Conservation (phyloP, 2,888 invertebrate genomes). For the Chymomyza caudatula region DNA sequence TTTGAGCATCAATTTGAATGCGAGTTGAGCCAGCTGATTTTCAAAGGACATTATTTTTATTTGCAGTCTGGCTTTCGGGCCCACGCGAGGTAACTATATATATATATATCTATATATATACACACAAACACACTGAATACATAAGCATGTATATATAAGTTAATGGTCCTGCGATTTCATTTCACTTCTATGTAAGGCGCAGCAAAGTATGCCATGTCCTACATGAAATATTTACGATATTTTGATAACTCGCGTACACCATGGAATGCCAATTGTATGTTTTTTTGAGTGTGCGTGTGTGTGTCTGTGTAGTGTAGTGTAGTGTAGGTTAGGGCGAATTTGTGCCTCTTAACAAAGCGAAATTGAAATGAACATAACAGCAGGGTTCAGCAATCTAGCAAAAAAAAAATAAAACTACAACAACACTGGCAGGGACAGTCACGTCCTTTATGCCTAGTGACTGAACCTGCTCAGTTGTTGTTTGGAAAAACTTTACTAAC, state of each 20-base stretch:
- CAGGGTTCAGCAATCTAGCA: neutral
- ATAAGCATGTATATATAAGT: neutral
- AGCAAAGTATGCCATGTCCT: conserved; percentile 31
- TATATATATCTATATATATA: neutral
- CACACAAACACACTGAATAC: neutral
- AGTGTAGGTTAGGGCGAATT: conserved; percentile 42
- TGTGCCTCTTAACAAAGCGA: neutral
- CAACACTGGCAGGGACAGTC: neutral
- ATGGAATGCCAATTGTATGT: conserved; percentile 38
- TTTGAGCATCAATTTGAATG: neutral
- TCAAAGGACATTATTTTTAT: conserved; percentile 3
- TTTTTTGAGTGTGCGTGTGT: conserved; percentile 6
- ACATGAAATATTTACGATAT: conserved; percentile 41
- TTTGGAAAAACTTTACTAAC: neutral
- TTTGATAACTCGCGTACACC: conserved; percentile 38
- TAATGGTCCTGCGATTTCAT: neutral
- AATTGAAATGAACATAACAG: neutral
- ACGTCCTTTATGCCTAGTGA: neutral
- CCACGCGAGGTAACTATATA: neutral
- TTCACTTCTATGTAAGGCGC: neutral
- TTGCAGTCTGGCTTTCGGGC: neutral
- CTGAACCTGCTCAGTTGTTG: neutral
- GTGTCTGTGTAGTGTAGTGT: too few relatives aligned
- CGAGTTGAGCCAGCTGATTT: conserved; percentile 1
- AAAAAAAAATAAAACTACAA: neutral